phyloP scores from a whole-genome alignment of 2,797 vertebrate species.

The Pitangus sulphuratus region DNA sequence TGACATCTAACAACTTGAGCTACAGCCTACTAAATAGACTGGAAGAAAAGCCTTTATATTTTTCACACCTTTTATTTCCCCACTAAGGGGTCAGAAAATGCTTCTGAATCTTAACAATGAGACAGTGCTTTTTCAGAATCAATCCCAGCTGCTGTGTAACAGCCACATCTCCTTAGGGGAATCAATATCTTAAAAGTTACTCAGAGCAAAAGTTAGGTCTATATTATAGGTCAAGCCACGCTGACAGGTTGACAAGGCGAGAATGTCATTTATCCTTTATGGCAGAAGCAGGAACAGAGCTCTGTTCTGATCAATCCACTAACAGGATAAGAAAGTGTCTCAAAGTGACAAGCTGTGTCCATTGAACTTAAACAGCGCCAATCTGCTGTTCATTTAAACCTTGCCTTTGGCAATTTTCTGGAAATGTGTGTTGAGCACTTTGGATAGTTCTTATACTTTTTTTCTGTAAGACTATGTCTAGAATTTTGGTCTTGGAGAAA shows the following conservation, averaged over 20 bases:
- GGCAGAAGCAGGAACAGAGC: neutral
- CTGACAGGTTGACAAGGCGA: slow-evolving; percentile 38
- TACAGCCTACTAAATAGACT: slow-evolving; percentile 18
- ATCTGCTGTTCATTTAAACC: slow-evolving; percentile 34
- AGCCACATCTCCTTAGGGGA: neutral
- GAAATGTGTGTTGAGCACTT: neutral
- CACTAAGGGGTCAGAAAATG: slow-evolving; percentile 2
- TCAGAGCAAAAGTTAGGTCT: slow-evolving; percentile 26
- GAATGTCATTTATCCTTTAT: slow-evolving; percentile 8
- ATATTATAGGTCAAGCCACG: neutral
- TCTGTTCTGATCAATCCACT: slow-evolving; percentile 23
- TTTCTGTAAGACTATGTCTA: neutral
- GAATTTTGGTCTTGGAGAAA: neutral
- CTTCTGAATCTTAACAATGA: neutral
- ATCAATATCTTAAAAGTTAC: slow-evolving; percentile 40
- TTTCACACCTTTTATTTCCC: slow-evolving; percentile 21
- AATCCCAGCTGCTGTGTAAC: neutral
- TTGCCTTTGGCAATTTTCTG: slow-evolving; percentile 41
- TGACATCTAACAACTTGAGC: neutral
- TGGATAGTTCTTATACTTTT: neutral
- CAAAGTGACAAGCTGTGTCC: slow-evolving; percentile 24
- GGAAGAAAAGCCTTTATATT: slow-evolving; percentile 3
- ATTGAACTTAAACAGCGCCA: slow-evolving; percentile 39
- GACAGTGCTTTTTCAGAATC: neutral
- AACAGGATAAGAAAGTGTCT: slow-evolving; percentile 28